phyloP scores from a whole-genome alignment of 2,113 vertebrate genomes.

The Rhinolophus sinicus region DNA sequence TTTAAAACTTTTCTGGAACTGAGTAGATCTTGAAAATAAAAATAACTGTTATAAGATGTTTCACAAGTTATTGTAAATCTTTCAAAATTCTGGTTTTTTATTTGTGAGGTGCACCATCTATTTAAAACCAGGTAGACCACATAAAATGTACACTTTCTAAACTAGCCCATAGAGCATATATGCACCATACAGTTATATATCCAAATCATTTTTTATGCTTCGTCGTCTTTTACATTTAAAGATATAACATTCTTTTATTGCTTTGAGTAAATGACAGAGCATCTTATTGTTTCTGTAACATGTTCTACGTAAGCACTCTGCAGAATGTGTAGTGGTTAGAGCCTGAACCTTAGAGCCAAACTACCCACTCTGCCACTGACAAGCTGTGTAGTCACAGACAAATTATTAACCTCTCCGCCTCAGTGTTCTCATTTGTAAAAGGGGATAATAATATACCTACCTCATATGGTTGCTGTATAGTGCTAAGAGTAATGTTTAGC shows the following conservation, averaged over 20 bases:
- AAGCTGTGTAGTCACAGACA: background rate
- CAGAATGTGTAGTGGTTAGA: background rate
- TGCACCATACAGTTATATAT: background rate
- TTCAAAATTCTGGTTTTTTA: slow-evolving; percentile 23
- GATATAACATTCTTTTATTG: slow-evolving; percentile 37
- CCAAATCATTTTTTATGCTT: slow-evolving; percentile 18
- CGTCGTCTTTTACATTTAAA: slow-evolving; percentile 19
- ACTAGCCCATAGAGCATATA: background rate
- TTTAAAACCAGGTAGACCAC: slow-evolving; percentile 22
- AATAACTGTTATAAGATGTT: background rate
- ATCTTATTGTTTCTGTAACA: slow-evolving; percentile 24
- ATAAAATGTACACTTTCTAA: slow-evolving; percentile 18
- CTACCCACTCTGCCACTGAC: background rate
- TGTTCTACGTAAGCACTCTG: slow-evolving; percentile 2
- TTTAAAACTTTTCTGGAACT: slow-evolving; percentile 17
- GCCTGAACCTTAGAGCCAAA: background rate
- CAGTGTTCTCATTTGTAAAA: slow-evolving; percentile 35
- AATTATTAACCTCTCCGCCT: background rate
- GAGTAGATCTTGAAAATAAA: slow-evolving; percentile 60
- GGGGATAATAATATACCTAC: background rate
- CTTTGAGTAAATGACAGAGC: slow-evolving; percentile 29
- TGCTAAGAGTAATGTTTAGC: background rate
- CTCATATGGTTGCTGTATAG: background rate
- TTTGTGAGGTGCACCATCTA: background rate
- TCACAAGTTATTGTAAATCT: slow-evolving; percentile 18